Conservation (phyloP, 2,113 vertebrate genomes). For the Eretmochelys imbricata region DNA sequence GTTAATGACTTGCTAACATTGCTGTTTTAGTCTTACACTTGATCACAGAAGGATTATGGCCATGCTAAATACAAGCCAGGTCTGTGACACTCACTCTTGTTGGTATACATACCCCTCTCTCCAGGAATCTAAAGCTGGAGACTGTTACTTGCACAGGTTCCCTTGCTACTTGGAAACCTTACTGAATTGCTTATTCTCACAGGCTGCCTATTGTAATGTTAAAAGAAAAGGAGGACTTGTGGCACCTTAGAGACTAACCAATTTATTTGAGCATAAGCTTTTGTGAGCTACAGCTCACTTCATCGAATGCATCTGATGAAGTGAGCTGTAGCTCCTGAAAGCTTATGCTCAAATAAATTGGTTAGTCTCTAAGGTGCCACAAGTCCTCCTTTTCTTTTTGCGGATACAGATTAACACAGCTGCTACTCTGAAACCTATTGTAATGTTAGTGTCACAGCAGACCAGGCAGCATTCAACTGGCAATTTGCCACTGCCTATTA, state of each 20-base stretch:
- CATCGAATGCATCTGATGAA: too few species aligned
- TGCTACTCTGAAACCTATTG: not conserved
- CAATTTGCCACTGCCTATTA: not conserved
- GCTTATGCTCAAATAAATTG: too few species aligned
- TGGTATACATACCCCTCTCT: not conserved
- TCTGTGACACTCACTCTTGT: not conserved
- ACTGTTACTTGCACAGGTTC: not conserved
- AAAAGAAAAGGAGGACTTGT: too few species aligned
- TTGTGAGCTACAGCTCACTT: too few species aligned
- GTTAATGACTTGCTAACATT: not conserved
- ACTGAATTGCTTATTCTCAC: not conserved
- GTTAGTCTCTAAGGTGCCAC: too few species aligned
- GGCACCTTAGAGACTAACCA: too few species aligned
- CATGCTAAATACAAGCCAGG: not conserved
- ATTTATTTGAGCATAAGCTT: too few species aligned
- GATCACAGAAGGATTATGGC: slow-evolving; percentile 32
- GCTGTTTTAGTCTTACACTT: slow-evolving; percentile 15
- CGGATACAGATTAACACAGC: too few species aligned
- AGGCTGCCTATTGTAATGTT: slow-evolving; percentile 6
- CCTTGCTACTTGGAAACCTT: not conserved
- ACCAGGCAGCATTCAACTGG: not conserved
- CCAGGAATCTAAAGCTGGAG: slow-evolving; percentile 1
- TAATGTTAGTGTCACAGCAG: not conserved
- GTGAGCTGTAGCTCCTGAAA: too few species aligned
- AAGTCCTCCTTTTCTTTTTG: too few species aligned